These are phyloP conservation scores for Pipra filicauda DNA, from an alignment of 2,113 vertebrate genomes.

Conservation along the genomic window DNA sequence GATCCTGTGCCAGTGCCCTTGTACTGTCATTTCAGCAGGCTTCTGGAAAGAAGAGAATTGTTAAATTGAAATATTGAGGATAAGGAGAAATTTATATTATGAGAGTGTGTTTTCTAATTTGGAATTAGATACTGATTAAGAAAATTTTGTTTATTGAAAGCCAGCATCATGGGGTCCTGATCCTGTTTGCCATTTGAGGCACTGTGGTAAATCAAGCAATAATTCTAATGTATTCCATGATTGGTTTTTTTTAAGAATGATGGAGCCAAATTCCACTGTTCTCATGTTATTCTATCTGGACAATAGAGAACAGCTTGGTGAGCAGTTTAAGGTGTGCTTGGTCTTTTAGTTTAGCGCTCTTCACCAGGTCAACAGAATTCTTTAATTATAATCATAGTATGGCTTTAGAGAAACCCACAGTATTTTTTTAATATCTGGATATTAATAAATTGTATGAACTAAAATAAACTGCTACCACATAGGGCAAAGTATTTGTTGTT, in stretches of 20 bases:
- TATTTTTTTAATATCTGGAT: neutral
- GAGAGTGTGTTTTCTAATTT: neutral
- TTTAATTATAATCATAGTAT: neutral
- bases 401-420: neutral
- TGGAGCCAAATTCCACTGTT: neutral
- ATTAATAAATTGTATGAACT: neutral
- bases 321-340: neutral
- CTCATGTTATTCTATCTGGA: neutral
- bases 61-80: neutral
- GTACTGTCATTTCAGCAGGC: neutral
- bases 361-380: neutral
- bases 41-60: neutral
- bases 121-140: neutral
- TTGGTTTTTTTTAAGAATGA: neutral
- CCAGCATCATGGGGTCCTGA: neutral
- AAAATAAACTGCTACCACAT: neutral
- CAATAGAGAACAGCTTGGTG: neutral
- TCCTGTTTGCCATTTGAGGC: neutral
- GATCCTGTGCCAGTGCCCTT: neutral
- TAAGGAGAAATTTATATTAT: neutral
- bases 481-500: neutral
- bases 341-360: neutral
- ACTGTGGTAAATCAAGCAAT: neutral
- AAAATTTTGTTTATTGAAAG: neutral
- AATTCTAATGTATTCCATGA: neutral